These are phyloP conservation scores for Lamprologus tigripictilis DNA, from an alignment of 2,113 vertebrate species.

Conservation along the genomic window DNA sequence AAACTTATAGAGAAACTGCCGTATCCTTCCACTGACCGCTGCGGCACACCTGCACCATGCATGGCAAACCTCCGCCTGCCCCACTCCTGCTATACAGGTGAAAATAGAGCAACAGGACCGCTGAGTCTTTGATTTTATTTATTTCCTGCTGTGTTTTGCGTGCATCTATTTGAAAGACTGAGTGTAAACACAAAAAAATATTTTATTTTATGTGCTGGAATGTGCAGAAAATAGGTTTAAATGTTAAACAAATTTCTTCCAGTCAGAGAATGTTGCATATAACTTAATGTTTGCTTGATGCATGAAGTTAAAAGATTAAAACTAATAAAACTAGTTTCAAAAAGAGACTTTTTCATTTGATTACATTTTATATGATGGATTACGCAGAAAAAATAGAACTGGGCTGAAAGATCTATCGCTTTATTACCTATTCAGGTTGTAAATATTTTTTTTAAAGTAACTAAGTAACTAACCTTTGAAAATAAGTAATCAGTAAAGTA, in stretches of 20 bases:
- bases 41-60: neutral
- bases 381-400: no score
- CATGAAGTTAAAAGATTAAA: no score
- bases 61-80: neutral
- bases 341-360: no score
- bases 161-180: neutral
- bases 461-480: no score
- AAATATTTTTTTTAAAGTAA: no score
- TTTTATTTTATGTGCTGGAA: neutral
- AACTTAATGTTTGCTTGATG: no score
- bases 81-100: neutral
- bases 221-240: neutral
- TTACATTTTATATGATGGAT: no score
- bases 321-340: no score
- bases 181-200: neutral
- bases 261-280: neutral
- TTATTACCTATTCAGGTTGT: no score
- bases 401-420: no score
- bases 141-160: neutral
- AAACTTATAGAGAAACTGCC: neutral
- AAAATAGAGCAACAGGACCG: neutral
- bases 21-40: neutral
- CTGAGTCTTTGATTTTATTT: neutral
- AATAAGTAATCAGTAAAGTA: no score
- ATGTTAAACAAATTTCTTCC: neutral